phyloP scores from a whole-genome alignment of 2,797 vertebrate genomes.

The Dicrostonyx torquatus region DNA sequence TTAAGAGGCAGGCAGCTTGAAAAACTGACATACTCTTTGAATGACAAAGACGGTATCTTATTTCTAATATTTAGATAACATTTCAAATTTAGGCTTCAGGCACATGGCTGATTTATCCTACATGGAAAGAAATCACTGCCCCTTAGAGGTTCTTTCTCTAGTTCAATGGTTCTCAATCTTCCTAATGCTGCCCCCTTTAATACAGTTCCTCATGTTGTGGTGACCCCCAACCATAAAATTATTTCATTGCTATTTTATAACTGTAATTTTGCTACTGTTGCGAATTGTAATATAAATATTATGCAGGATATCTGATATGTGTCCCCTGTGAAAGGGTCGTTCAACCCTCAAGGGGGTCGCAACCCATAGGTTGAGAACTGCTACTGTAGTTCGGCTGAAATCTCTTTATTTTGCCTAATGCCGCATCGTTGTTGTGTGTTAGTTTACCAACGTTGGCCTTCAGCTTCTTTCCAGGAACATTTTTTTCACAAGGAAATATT shows the following conservation, averaged over 20 bases:
- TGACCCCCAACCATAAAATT: background rate
- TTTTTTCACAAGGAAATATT: constrained; percentile 47
- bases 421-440: background rate
- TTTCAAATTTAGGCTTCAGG: background rate
- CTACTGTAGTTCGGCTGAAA: background rate
- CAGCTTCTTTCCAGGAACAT: background rate
- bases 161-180: background rate
- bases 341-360: background rate
- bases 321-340: background rate
- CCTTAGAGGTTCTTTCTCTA: background rate
- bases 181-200: background rate
- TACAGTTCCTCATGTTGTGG: background rate
- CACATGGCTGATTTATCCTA: background rate
- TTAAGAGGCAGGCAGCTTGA: background rate
- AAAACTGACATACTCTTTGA: background rate
- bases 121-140: background rate
- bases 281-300: background rate
- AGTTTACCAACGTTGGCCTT: background rate
- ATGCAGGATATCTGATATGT: background rate
- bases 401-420: background rate
- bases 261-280: background rate
- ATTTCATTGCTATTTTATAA: background rate
- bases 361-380: background rate
- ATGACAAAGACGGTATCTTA: background rate
- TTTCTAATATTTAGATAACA: background rate